Conservation (phyloP, 2,797 vertebrate species). For the Paedocypris micromegethes region DNA sequence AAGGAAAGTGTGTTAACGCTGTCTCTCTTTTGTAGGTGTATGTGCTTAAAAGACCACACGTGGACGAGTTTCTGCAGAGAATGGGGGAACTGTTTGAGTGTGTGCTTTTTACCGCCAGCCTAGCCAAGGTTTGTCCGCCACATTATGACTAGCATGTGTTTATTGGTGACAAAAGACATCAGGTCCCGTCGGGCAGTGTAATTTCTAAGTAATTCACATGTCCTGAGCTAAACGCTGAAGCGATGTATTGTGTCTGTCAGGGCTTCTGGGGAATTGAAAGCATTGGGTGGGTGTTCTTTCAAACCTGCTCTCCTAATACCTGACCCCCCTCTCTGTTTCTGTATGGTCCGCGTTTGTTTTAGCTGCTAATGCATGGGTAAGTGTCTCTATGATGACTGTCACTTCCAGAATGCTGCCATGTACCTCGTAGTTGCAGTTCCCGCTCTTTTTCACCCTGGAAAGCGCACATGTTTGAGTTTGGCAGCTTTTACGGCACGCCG, state of each 20-base stretch:
- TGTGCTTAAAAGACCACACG: conserved; percentile 90
- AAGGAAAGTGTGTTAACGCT: background rate
- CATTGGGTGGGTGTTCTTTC: conserved; percentile 38
- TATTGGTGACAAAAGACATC: background rate
- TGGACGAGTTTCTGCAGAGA: conserved; percentile 93
- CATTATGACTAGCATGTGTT: background rate
- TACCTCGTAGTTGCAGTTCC: conserved; percentile 54
- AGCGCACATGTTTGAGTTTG: conserved; percentile 15
- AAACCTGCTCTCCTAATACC: conserved; percentile 49
- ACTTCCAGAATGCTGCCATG: conserved; percentile 63
- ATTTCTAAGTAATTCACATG: too few species aligned
- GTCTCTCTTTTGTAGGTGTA: conserved; percentile 75
- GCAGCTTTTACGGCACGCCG: conserved; percentile 23
- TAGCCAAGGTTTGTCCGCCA: conserved; percentile 81
- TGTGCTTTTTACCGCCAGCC: conserved; percentile 94
- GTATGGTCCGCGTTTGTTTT: conserved; percentile 70
- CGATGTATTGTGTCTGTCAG: conserved; percentile 3
- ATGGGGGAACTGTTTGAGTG: conserved; percentile 97
- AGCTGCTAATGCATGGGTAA: conserved; percentile 72
- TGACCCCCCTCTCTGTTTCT: conserved; percentile 48
- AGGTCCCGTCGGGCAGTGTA: background rate
- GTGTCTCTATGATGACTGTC: conserved; percentile 69
- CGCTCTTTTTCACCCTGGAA: conserved; percentile 20
- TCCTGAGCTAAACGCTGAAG: background rate
- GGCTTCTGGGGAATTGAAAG: conserved; percentile 25